These are phyloP conservation scores for Lasioglossum vierecki DNA, from an alignment of 2,888 invertebrate species.

Conservation along the genomic window DNA sequence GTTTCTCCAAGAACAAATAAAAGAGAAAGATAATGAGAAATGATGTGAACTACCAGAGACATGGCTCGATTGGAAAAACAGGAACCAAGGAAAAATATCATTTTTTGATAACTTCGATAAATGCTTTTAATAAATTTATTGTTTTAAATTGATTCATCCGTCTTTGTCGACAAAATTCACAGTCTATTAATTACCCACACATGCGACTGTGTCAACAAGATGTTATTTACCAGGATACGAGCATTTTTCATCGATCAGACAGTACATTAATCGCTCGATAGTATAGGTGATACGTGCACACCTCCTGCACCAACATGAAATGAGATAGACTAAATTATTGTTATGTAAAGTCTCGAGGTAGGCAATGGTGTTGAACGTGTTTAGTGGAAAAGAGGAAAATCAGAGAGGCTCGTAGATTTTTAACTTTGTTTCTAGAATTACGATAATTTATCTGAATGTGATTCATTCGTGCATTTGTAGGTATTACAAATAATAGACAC, in stretches of 20 bases:
- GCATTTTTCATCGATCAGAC: neutral
- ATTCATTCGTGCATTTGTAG: neutral
- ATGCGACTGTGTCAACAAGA: neutral
- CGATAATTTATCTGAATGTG: neutral
- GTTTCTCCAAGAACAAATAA: neutral
- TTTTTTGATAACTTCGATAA: neutral
- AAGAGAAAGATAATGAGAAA: neutral
- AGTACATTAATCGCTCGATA: neutral
- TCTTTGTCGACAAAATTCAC: neutral
- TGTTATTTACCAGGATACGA: neutral
- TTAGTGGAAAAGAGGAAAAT: neutral
- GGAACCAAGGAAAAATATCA: neutral
- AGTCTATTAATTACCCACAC: neutral
- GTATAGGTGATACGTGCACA: neutral
- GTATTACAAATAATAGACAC: neutral
- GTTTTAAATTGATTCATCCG: neutral
- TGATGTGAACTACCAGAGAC: neutral
- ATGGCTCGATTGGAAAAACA: neutral
- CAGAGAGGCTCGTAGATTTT: neutral
- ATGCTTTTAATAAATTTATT: neutral
- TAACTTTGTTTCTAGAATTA: neutral
- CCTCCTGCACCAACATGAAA: neutral
- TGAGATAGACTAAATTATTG: neutral
- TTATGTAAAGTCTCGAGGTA: neutral
- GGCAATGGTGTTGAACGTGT: neutral